Conservation (phyloP, 2,888 invertebrate species). For the Liodrosophila aerea region DNA sequence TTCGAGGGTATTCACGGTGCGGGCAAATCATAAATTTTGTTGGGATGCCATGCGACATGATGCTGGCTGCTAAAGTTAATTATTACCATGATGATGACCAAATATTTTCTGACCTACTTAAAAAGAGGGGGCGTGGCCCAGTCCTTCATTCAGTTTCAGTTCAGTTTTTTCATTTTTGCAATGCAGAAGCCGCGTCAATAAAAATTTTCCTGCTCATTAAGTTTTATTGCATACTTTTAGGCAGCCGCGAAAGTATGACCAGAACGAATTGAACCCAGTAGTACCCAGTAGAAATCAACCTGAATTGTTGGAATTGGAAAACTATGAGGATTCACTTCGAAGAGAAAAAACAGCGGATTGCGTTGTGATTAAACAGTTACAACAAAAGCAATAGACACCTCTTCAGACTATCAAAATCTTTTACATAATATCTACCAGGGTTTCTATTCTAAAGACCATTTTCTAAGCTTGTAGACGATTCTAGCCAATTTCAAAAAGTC, state of each 20-base stretch:
- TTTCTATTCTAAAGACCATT: too few relatives aligned
- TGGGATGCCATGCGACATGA: not conserved
- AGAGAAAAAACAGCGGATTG: too few relatives aligned
- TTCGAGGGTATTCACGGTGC: not conserved
- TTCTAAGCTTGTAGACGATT: too few relatives aligned
- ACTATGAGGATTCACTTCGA: not conserved
- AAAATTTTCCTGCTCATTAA: constrained; percentile 66
- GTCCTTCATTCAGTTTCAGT: constrained; percentile 7
- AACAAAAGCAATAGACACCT: too few relatives aligned
- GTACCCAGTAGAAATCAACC: too few relatives aligned
- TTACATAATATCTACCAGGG: too few relatives aligned
- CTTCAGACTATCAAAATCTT: too few relatives aligned
- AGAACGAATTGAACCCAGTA: not conserved
- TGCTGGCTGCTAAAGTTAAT: not conserved
- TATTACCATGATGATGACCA: constrained; percentile 25
- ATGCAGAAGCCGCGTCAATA: constrained; percentile 56
- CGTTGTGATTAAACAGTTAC: too few relatives aligned
- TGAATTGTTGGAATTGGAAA: too few relatives aligned
- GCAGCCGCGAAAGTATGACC: not conserved
- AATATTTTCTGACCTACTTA: constrained; percentile 32
- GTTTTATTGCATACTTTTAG: constrained; percentile 54
- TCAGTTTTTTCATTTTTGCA: constrained; percentile 54
- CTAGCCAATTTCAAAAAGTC: too few relatives aligned
- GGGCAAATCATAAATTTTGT: too few relatives aligned
- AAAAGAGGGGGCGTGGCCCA: constrained; percentile 6